Conservation (phyloP, 2,797 vertebrate genomes). For the Decapterus maruadsi region DNA sequence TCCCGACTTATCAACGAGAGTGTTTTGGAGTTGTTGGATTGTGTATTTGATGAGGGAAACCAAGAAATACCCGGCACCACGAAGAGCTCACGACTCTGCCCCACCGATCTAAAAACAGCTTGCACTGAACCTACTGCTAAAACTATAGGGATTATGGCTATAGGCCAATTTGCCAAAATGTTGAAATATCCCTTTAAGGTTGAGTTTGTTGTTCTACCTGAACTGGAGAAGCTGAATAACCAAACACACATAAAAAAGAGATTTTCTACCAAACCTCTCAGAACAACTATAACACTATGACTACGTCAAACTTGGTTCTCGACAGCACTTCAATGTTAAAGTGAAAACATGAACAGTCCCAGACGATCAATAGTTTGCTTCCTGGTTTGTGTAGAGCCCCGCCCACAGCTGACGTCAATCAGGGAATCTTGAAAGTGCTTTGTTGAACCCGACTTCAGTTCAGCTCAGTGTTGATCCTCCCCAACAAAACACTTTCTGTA, state of each 20-base stretch:
- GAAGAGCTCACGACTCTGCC: too few species aligned
- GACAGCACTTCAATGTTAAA: conserved; percentile 25
- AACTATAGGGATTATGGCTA: too few species aligned
- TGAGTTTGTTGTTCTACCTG: conserved; percentile 7
- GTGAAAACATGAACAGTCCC: not conserved
- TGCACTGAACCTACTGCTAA: too few species aligned
- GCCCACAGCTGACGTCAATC: conserved; percentile 16
- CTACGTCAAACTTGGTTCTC: conserved; percentile 18
- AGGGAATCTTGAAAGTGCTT: conserved; percentile 48
- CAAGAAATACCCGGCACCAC: too few species aligned
- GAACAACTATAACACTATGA: conserved; percentile 10
- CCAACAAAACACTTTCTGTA: not conserved
- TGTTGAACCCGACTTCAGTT: not conserved
- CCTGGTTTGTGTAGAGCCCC: not conserved
- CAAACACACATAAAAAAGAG: not conserved
- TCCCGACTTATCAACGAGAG: too few species aligned
- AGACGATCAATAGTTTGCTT: not conserved
- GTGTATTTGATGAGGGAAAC: too few species aligned
- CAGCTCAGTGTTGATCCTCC: not conserved
- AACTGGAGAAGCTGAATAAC: conserved; percentile 6
- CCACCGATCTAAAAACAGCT: too few species aligned
- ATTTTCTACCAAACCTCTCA: not conserved
- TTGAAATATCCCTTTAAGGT: not conserved
- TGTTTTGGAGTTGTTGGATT: too few species aligned
- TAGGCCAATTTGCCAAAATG: too few species aligned